Evolutionary conservation across 2,888 invertebrate genomes (phyloP), one percentile per base, ranked within the genome.

Genomic region (Acrobasis suavella): DNA sequence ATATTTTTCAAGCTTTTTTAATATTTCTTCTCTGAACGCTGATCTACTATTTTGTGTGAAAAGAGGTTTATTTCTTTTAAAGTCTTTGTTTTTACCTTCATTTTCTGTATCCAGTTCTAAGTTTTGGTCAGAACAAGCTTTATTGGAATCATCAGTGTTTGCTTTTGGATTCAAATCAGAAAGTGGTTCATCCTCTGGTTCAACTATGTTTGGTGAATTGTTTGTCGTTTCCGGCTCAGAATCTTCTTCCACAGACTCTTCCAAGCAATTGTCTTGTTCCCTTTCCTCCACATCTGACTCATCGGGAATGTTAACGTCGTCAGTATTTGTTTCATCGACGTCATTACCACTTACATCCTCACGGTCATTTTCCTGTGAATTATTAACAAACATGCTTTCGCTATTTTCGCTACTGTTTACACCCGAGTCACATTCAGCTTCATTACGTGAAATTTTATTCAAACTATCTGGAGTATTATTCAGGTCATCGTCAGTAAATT

Each of bases 1-100:
- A 7, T 83, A 58, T 15, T 72, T 72, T 59, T 81, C 74, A n/a
- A 83, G 63, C 52, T 67, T 77, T 55, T 69, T 76, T 32, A 69
- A 63, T 17, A 82, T 66, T 59, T 75, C 78, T 54, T 78, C 71
- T 69, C 70, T 80, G 0, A 84, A 64, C 22, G 69, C 65, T 15
- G 72, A 67, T 0, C 50, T 49, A 60, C 17, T 62, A 49, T 62
- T 66, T 71, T 14, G 39, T 22, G 52, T 60, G 14, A 73, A 32
- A 22, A 52, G 50, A 46, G 63, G 17, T 9, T 62, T 39, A 49
- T 38, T 6, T 54, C 67, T 63, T 39, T 52, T 54, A 51, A 51
- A 39, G 8, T 58, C 58, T 32, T 9, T 32, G 12, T 50, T 59
- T 55, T 54, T 37, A 17, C 2, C n/a, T 12, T 55, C 14, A 17